Percentiles rank a stretch among this genome's conserved stretches.
phyloP scores from a whole-genome alignment of 2,888 invertebrate species.

The Lapara coniferarum region DNA sequence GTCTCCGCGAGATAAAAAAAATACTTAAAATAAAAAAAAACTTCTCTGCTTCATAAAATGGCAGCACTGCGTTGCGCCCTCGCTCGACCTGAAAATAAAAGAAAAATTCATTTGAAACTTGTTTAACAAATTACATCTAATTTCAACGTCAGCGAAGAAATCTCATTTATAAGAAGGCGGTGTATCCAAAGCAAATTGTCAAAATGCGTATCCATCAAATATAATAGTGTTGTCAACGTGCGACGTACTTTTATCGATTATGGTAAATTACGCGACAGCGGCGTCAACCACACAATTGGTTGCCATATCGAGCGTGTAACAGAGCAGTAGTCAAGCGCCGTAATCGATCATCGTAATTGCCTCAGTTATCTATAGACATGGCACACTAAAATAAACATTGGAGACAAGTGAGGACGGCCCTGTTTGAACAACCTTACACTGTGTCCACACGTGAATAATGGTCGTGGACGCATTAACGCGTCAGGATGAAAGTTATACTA shows the following conservation, averaged over 20 bases:
- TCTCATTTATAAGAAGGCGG: not conserved
- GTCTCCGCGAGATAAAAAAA: not conserved
- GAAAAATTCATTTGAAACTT: constrained; percentile 32
- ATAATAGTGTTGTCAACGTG: constrained; percentile 64
- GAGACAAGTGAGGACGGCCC: constrained; percentile 65
- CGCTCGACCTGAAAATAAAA: constrained; percentile 31
- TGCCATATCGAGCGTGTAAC: constrained; percentile 59
- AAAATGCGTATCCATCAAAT: constrained; percentile 63
- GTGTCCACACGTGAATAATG: constrained; percentile 52
- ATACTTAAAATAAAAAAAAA: constrained; percentile 32
- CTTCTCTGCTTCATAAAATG: constrained; percentile 41
- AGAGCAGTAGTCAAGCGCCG: constrained; percentile 58
- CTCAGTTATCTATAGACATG: constrained; percentile 50
- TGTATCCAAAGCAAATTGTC: constrained; percentile 36
- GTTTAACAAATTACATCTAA: constrained; percentile 26
- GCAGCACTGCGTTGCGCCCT: constrained; percentile 4
- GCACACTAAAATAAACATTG: constrained; percentile 62
- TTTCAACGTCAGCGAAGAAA: not conserved
- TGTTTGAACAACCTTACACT: constrained; percentile 58
- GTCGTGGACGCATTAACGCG: constrained; percentile 47
- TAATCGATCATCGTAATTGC: constrained; percentile 73
- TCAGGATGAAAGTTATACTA: constrained; percentile 50
- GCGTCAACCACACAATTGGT: constrained; percentile 55
- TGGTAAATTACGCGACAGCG: constrained; percentile 47
- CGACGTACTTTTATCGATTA: constrained; percentile 41